Percentiles rank a stretch among this genome's conserved stretches.
These are phyloP conservation scores for Rhadina sibilatrix DNA, from an alignment of 2,113 vertebrate genomes.

Conservation along the genomic window DNA sequence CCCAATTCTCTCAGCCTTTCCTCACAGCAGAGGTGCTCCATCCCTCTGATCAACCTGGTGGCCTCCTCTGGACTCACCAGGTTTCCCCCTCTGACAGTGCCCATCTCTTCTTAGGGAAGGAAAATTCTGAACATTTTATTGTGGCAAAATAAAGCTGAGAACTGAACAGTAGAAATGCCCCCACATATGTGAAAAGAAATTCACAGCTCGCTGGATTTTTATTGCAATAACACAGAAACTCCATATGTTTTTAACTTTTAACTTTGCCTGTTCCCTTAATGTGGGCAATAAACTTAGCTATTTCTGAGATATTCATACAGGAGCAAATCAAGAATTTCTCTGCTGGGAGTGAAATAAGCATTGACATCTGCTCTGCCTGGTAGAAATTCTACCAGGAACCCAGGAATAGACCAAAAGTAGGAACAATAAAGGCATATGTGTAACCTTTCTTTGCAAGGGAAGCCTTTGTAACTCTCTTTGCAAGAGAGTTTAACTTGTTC, in stretches of 20 bases:
- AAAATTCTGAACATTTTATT: neutral
- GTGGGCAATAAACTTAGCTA: neutral
- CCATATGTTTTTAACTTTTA: constrained; percentile 5
- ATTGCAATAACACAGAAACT: neutral
- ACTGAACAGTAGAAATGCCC: constrained; percentile 14
- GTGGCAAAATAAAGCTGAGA: neutral
- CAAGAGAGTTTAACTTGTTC: neutral
- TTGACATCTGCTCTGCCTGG: neutral
- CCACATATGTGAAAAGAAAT: neutral
- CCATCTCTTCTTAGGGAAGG: neutral
- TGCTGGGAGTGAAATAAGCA: neutral
- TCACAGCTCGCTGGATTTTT: neutral
- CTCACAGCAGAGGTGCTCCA: neutral
- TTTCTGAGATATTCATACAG: neutral
- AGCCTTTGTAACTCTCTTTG: too few relatives aligned
- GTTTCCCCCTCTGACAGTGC: neutral
- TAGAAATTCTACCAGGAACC: neutral
- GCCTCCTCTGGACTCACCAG: neutral
- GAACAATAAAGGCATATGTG: neutral
- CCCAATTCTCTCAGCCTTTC: neutral
- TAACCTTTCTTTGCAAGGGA: neutral
- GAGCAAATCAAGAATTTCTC: neutral
- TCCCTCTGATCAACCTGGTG: neutral
- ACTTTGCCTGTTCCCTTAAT: neutral
- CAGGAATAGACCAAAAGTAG: neutral